Evolutionary conservation across 2,888 invertebrate species (phyloP), one percentile per base, ranked within the genome.

Genomic region (Sminthurinus aureus): DNA sequence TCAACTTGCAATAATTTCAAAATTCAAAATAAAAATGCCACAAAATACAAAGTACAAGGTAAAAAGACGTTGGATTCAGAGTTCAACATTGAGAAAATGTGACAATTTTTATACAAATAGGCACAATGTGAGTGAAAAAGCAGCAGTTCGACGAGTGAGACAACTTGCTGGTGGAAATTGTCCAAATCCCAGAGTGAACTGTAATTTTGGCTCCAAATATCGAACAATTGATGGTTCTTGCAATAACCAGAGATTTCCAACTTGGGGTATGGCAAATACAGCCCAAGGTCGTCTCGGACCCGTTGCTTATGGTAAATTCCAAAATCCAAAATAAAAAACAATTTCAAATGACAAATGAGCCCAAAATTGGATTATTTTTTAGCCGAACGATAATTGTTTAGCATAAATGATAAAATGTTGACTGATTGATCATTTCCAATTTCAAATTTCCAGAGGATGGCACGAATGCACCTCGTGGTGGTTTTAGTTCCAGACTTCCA

Each of bases 401-500:
- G 38, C 38, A 38, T 6, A n/a, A n/a, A n/a, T 38, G 38, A 38
- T 38, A n/a, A n/a, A n/a, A n/a, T 38, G 38, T 38, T 38, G 38
- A 38, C n/a, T 38, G 3, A 38, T 38, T 38, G 38, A 38, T 38
- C 6, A 38, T 38, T 38, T 38, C 38, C 38, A 38, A 38, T 38
- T 38, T 38, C 6, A 1, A 4, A 38, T 38, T 38, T 38, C 3
- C 38, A 38, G 38, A 58, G 15, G 58, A 58, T 81, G 88, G 89
- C 11, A 79, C 87, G 15, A 87, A 85, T 0, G 82, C 82, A 12
- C 88, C 89, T 0, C 84, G 90, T 12, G 92, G 83, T 93, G 94
- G 0, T 90, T 92, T 67, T 92, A 93, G 20, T 90, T 91, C 82
- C 90, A 91, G 73, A 73, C 91, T 97, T 1, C 96, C 96, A 1